These are phyloP conservation scores for Oncorhynchus clarkii DNA, from an alignment of 2,113 vertebrate genomes.

Conservation along the genomic window DNA sequence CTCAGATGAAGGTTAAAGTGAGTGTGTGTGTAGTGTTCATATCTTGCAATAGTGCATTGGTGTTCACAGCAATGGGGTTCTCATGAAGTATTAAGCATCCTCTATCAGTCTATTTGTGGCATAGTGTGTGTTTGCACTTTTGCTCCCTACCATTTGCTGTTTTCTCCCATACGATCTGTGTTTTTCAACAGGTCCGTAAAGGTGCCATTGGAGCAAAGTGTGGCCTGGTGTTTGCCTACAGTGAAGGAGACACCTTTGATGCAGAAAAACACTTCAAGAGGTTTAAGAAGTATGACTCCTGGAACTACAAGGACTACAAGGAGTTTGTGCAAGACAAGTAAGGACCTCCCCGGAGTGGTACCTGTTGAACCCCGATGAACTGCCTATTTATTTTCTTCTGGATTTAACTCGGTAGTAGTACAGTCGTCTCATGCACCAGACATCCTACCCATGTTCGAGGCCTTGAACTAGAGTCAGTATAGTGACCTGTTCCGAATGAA, in stretches of 20 bases:
- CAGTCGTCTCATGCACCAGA: too few species aligned
- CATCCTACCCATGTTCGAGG: too few species aligned
- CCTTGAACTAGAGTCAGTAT: neutral
- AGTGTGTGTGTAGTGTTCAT: slow-evolving; percentile 29
- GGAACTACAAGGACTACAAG: slow-evolving; percentile 87
- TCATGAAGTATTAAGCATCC: neutral
- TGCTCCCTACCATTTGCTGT: too few species aligned
- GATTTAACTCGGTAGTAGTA: too few species aligned
- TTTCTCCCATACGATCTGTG: neutral
- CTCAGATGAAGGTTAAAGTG: slow-evolving; percentile 94
- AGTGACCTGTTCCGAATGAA: too few species aligned
- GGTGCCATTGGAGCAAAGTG: slow-evolving; percentile 95
- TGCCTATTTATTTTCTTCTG: neutral
- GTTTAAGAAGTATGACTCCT: slow-evolving; percentile 86
- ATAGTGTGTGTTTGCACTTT: neutral
- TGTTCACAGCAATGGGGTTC: too few species aligned
- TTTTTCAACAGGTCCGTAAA: slow-evolving; percentile 81
- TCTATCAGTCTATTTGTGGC: neutral
- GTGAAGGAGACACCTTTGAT: slow-evolving; percentile 78
- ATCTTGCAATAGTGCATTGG: neutral
- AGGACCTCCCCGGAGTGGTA: slow-evolving; percentile 1
- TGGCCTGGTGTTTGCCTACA: slow-evolving; percentile 92
- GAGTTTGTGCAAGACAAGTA: slow-evolving; percentile 89
- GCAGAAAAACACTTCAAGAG: slow-evolving; percentile 91
- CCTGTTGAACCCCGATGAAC: neutral